Conservation (phyloP, 2,888 invertebrate species). For the Drosophila mimica region DNA sequence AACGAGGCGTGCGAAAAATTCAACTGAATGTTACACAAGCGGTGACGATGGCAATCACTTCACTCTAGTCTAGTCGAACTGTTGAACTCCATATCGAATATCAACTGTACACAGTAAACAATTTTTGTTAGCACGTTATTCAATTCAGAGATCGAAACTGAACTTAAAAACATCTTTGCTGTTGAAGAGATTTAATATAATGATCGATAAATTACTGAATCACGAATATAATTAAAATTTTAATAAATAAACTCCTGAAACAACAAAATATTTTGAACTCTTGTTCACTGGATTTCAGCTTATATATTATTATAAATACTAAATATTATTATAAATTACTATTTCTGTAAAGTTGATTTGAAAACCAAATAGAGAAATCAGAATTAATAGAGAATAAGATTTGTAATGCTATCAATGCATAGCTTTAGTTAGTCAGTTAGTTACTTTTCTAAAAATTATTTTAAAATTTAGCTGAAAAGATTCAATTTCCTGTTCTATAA, state of each 20-base stretch:
- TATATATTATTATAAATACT: not conserved
- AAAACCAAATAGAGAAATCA: not conserved
- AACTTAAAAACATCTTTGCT: not conserved
- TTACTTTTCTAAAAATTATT: not conserved
- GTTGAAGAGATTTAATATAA: not conserved
- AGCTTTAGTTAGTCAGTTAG: no score
- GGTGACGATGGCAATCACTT: slow-evolving; percentile 35
- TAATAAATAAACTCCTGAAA: not conserved
- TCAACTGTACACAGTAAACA: slow-evolving; percentile 2
- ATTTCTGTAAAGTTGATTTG: not conserved
- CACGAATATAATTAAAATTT: not conserved
- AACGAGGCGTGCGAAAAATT: slow-evolving; percentile 72
- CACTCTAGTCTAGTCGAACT: slow-evolving; percentile 16
- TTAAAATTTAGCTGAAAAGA: not conserved
- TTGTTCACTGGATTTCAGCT: not conserved
- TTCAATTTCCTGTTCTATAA: not conserved
- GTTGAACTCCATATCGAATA: not conserved
- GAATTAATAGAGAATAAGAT: not conserved
- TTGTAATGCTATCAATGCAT: no score
- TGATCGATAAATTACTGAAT: not conserved
- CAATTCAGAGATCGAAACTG: not conserved
- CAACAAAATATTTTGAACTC: not conserved
- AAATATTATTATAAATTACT: not conserved
- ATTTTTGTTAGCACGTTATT: not conserved
- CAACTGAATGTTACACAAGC: slow-evolving; percentile 68